phyloP scores from a whole-genome alignment of 2,113 vertebrate species.

The Neomonachus schauinslandi region DNA sequence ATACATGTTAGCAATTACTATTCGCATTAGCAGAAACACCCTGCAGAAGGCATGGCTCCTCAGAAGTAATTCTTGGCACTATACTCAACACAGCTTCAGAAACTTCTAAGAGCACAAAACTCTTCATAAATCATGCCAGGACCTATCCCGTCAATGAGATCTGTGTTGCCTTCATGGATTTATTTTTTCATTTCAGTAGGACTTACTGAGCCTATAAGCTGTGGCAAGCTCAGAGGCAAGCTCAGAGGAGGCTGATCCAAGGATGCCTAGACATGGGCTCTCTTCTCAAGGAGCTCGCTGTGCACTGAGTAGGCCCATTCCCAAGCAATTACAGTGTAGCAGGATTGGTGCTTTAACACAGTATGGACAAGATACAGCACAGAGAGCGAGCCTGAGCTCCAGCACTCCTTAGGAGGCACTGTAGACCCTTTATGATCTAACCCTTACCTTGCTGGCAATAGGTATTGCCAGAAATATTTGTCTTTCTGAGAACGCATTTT shows the following conservation, averaged over 20 bases:
- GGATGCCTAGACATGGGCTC: not conserved
- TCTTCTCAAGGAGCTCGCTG: not conserved
- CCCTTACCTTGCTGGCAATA: not conserved
- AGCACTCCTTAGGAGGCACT: fast-evolving
- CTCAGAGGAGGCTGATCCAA: not conserved
- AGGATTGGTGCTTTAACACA: not conserved
- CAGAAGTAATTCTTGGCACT: not conserved
- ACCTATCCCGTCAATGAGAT: not conserved
- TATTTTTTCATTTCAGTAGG: not conserved
- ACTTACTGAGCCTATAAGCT: not conserved
- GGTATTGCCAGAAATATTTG: not conserved
- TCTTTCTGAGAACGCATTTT: not conserved
- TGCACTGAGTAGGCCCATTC: not conserved
- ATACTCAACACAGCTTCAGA: not conserved
- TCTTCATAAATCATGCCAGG: not conserved
- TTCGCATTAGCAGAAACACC: not conserved
- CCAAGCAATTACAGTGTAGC: not conserved
- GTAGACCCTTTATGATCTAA: not conserved
- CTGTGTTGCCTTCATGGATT: not conserved
- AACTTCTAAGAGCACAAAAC: not conserved
- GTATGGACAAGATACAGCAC: not conserved
- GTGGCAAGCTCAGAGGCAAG: not conserved
- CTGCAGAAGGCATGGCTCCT: not conserved
- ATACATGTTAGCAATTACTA: not conserved
- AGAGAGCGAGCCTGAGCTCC: not conserved